Evolutionary conservation across 2,113 vertebrate genomes (phyloP).

Genomic region (Nanger granti): DNA sequence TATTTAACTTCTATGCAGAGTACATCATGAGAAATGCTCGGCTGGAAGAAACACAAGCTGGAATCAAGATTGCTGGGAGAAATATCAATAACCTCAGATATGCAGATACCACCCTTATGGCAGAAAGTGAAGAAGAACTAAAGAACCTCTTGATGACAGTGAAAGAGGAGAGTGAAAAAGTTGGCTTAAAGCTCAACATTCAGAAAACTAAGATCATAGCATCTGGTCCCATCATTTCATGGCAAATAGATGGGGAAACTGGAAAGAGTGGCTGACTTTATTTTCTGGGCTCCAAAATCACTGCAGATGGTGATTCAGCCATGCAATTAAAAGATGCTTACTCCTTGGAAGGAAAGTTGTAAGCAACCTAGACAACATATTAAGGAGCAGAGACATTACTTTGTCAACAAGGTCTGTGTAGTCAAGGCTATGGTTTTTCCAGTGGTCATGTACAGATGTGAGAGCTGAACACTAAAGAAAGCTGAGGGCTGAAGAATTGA

Average conservation of each 20-base stretch:
- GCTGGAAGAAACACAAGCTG: not conserved
- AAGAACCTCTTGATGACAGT: not conserved
- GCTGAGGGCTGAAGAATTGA: not conserved
- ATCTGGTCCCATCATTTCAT: not conserved
- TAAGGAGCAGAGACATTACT: too few species aligned
- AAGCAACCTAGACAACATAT: too few species aligned
- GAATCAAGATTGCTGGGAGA: not conserved
- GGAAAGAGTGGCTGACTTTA: not conserved
- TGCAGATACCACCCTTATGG: not conserved
- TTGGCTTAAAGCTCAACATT: not conserved
- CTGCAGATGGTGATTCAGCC: too few species aligned
- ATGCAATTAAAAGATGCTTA: too few species aligned
- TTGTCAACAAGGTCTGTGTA: not conserved
- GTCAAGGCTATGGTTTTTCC: not conserved
- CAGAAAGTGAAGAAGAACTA: not conserved
- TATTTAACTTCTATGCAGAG: not conserved
- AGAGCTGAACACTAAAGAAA: not conserved
- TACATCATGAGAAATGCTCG: not conserved
- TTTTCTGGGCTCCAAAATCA: not conserved
- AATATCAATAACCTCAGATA: not conserved
- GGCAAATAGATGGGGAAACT: not conserved
- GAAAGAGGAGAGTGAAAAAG: not conserved
- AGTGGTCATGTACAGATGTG: not conserved
- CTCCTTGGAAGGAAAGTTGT: too few species aligned
- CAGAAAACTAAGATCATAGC: not conserved